Base-by-base conservation (phyloP, 2,113 vertebrate genomes). In the Erpornis zantholeuca region DNA sequence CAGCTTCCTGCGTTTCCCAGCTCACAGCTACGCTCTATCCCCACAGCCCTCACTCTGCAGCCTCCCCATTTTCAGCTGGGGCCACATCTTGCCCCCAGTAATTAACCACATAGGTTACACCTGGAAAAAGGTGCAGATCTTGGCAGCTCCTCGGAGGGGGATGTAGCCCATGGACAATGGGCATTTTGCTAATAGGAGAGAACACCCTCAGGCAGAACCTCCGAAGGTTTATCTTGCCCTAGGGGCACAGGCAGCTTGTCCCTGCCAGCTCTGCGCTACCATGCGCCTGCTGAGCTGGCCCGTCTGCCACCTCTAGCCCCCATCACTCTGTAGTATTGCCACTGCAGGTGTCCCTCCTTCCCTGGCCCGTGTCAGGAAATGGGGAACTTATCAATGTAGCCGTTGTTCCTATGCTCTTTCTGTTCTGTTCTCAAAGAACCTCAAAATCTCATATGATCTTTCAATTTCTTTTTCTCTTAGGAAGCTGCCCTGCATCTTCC, bases 1-100 rank as follows among this genome's bases (percentile, higher is more conserved):
- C 23, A 57, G 28, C 27, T 31, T 24, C 20, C 38, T 57, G 25
- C 31, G 20, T 47, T 81, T 69, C n/a, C 25, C 38, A 47, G 35
- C 28, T 47, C 63, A 35, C 25, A 38, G 15, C 11, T 3, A 1
- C 17, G 4, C 45, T 23, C 10, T 9, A 2, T 29, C 25, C 6
- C 3, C 36, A 21, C 27, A 75, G 31, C 29, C 17, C 24, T 17
- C 1, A 0, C 31, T 54, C 27, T 0, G 0, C 4, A 9, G 22
- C 28, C 24, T 54, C 22, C n/a, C 17, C 20, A 10, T 9, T 6
- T 31, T 9, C 24, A 36, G 24, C 20, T 29, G 33, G 7, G 29
- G 13, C 73, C n/a, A 10, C 25, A 15, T 13, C 4, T 66, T 14
- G 10, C 15, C 10, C 42, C 31, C 17, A 20, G 31, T 33, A 61